Evolutionary conservation across 2,888 invertebrate species (phyloP), one percentile per base, ranked within the genome.

Genomic region (Rhodophaea formosa): DNA sequence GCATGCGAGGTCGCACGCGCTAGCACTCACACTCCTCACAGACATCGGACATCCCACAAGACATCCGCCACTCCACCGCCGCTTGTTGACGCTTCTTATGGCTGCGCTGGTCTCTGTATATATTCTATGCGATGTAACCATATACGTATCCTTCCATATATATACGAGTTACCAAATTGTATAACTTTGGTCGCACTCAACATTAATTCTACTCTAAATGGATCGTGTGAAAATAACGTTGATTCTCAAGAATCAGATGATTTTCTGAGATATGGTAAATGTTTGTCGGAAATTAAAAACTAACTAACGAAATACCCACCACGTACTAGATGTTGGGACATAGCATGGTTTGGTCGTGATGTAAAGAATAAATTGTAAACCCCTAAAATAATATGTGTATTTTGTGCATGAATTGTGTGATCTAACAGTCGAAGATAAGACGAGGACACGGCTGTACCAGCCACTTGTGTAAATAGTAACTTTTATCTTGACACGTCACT

Each of bases 11-110:
- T 16, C 43, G 12, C 53, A 43, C 46, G 42, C 56, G 52, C 53
- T 44, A 44, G 30, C 54, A 45, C 44, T 7, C 29, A 16, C 16
- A 16, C 55, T 5, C n/a, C 45, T 3, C 23, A 23, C 2, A 42
- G 42, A 53, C 39, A 47, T 32, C 17, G 35, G 51, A 17, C 16
- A 15, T 45, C 15, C 32, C 16, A 43, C 45, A 45, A 53, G 16
- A 44, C 56, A 46, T 32, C 46, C 16, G 29, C 45, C 52, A 58
- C 52, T 53, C 17, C 30, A 35, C 51, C 30, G 44, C 47, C 42
- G 29, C 77, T 70, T 76, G 74, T 74, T 77, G 73, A 79, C 70
- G 86, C 87, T 88, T 86, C 64, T 72, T 75, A 74, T 74, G 73
- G 72, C 69, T 77, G 70, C 72, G 68, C 74, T 79, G 66, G 67